Percentiles rank a stretch among this genome's conserved stretches.
phyloP scores from a whole-genome alignment of 2,113 vertebrate genomes.

The Redunca redunca region DNA sequence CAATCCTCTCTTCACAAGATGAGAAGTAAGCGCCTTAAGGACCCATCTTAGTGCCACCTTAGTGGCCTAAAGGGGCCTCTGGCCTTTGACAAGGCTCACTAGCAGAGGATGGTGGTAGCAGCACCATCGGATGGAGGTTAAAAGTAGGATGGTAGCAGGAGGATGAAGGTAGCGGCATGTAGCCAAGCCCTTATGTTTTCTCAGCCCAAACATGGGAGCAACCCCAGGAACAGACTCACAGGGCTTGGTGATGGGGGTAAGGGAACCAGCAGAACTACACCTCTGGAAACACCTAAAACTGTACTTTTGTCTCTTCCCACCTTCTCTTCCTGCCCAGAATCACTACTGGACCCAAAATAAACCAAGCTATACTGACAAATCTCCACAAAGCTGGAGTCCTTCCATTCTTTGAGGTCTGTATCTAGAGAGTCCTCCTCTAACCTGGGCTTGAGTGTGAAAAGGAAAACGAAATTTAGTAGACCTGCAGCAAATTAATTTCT shows the following conservation, averaged over 20 bases:
- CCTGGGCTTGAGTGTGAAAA: not conserved
- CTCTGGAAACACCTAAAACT: not conserved
- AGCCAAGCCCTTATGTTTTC: not conserved
- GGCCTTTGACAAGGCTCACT: not conserved
- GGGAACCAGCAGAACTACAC: not conserved
- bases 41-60: not conserved
- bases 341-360: not conserved
- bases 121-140: rapidly evolving
- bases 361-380: not conserved
- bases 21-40: not conserved
- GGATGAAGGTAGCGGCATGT: rapidly evolving
- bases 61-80: not conserved
- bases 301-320: not conserved
- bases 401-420: not conserved
- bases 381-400: not conserved
- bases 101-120: not conserved
- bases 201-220: not conserved
- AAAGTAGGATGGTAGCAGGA: not conserved
- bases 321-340: not conserved
- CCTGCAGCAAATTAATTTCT: not conserved
- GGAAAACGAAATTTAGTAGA: not conserved
- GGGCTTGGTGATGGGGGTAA: not conserved
- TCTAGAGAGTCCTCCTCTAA: not conserved
- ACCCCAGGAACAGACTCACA: not conserved
- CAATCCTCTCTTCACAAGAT: not conserved